Evolutionary conservation across 2,797 vertebrate genomes (phyloP).

Genomic region (Melopsittacus undulatus): DNA sequence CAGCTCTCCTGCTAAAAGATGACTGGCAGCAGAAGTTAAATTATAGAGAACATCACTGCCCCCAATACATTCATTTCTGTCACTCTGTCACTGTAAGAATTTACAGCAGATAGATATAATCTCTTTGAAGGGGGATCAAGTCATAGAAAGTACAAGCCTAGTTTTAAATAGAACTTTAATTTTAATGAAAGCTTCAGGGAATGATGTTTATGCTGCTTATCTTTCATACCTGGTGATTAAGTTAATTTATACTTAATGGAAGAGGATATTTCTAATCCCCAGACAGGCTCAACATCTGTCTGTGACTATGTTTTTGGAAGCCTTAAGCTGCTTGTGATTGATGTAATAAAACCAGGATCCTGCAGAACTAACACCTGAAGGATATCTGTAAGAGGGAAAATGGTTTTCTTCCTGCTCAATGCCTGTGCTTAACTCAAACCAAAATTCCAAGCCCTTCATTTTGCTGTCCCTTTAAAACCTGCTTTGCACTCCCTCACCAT

Average conservation of each 20-base stretch:
- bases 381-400: conserved; percentile 46
- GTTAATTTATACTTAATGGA: conserved; percentile 82
- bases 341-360: conserved; percentile 68
- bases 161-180: conserved; percentile 82
- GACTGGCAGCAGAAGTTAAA: conserved; percentile 64
- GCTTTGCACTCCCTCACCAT: neutral
- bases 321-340: conserved; percentile 72
- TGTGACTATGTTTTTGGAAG: conserved; percentile 68
- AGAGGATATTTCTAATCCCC: conserved; percentile 79
- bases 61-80: conserved; percentile 69
- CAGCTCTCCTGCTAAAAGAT: conserved; percentile 23
- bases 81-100: conserved; percentile 71
- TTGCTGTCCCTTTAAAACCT: conserved; percentile 46
- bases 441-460: conserved; percentile 40
- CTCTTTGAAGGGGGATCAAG: conserved; percentile 72
- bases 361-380: conserved; percentile 70
- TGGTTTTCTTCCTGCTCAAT: neutral
- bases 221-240: conserved; percentile 83
- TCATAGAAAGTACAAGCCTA: conserved; percentile 69
- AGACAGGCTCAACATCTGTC: conserved; percentile 76
- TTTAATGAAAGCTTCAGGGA: conserved; percentile 79
- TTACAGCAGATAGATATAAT: conserved; percentile 71
- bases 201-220: conserved; percentile 76
- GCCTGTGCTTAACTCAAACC: conserved; percentile 36
- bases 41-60: conserved; percentile 69